Base-by-base conservation (phyloP, 1,140 invertebrate genomes). In the Monomorium pharaonis region DNA sequence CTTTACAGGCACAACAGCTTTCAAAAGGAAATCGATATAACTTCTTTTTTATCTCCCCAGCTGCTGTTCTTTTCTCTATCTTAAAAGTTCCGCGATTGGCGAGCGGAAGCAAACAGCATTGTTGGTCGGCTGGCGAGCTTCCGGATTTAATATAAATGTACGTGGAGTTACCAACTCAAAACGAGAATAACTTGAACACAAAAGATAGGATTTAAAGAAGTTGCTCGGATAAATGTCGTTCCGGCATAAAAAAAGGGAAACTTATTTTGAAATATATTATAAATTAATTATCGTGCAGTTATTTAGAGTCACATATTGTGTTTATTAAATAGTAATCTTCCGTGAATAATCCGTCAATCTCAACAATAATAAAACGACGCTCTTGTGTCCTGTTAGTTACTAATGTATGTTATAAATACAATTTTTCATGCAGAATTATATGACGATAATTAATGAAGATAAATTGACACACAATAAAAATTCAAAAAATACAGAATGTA, bases 71-170 rank as follows among this genome's bases (percentile, higher is more conserved):
- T 76, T 84, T 84, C 81, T 76, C 56, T 74, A 84, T 83, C 42
- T 87, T 51, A 24, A 77, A 67, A 69, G 86, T 69, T 80, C 49
- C 54, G 30, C 81, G 88, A 88, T 88, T 77, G 77, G 84, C 80
- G 72, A 70, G 12, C 85, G 77, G 88, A 84, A 86, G 87, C 89
- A 91, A 93, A 92, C 89, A 92, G 92, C 91, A 90, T 86, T 90
- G 90, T 92, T 93, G 91, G 91, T 89, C 92, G 87, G 62, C 65
- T 84, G 63, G 63, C 83, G 76, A 87, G 90, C 88, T 88, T 90
- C 81, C 65, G 65, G 51, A 67, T 91, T 92, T 91, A 91, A 91
- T 92, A 91, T 89, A 89, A 89, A 89, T 84, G 56, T 81, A 58
- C 37, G 27, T 83, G 24, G 3, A 83, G 56, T 81, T 81, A 81